Evolutionary conservation across 2,888 invertebrate species (phyloP), one percentile per base, ranked within the genome.

Genomic region (Cylindroiulus punctatus): DNA sequence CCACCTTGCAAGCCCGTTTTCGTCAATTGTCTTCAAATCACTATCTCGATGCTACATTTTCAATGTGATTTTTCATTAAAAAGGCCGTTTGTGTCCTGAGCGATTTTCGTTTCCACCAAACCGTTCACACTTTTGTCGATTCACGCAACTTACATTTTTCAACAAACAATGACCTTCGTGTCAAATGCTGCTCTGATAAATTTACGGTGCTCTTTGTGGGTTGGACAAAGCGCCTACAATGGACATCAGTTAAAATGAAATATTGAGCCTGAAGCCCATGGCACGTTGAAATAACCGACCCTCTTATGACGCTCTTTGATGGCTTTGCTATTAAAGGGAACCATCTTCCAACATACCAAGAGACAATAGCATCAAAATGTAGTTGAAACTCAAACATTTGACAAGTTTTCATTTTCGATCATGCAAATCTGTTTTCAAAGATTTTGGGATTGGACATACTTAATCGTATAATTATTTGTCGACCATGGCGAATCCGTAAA

Each of bases 181-280:
- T 57, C 57, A 57, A 57, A 57, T 10, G 57, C 57, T 22, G 57
- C 57, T 57, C 57, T 22, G 57, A 57, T 57, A 57, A 57, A 57
- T 57, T 22, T 57, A 57, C n/a, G 57, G 57, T n/a, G 22, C 22
- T 8, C 22, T 57, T 57, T 57, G 57, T 57, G 22, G 57, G 22
- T 0, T 22, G 57, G 57, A 57, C 57, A 57, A 57, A 22, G 22
- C 57, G 22, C 7, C 22, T 22, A 57, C 57, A 57, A 57, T 22
- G 57, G 57, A 57, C 57, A 57, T 57, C 57, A 57, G n/a, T 57
- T 57, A 57, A 19, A 57, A 57, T 57, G 57, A 57, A 57, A 57
- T 57, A 57, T 57, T 57, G 57, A 57, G 57, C 57, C 22, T 57
- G 22, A n/a, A 57, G n/a, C 19, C 22, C 22, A 22, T 22, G 22